These are phyloP conservation scores for Pyrochroa serraticornis DNA, from an alignment of 2,888 invertebrate species.

Conservation along the genomic window DNA sequence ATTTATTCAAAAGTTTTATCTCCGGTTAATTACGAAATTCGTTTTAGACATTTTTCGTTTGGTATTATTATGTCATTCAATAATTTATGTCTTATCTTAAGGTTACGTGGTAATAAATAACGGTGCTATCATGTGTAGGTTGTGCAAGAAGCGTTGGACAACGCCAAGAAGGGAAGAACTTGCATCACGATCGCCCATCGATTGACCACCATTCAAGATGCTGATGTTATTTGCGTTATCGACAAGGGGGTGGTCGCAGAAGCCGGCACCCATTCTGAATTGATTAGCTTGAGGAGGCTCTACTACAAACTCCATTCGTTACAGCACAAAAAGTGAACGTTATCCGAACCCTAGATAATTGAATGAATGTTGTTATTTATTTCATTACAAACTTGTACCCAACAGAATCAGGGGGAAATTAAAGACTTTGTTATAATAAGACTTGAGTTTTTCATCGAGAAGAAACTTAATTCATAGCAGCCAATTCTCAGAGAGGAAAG, in stretches of 20 bases:
- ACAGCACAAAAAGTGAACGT: constrained; percentile 26
- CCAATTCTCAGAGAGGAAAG: background rate
- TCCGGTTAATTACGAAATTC: too few relatives aligned
- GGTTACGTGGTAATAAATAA: background rate
- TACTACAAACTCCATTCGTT: constrained; percentile 64
- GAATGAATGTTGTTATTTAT: background rate
- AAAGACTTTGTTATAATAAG: too few relatives aligned
- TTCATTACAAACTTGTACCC: background rate
- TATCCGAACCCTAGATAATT: too few relatives aligned
- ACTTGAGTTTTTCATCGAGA: too few relatives aligned
- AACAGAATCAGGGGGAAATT: background rate
- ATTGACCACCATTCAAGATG: constrained; percentile 81
- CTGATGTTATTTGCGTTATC: constrained; percentile 77
- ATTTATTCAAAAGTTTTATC: too few relatives aligned
- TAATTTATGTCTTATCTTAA: too few relatives aligned
- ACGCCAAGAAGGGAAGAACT: constrained; percentile 79
- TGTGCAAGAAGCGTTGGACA: constrained; percentile 86
- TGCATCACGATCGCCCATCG: constrained; percentile 88
- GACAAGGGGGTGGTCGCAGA: constrained; percentile 73
- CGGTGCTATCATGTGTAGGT: constrained; percentile 59
- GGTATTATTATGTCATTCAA: too few relatives aligned
- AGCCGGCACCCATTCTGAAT: constrained; percentile 71
- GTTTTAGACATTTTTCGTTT: too few relatives aligned
- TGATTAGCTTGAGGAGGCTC: constrained; percentile 67
- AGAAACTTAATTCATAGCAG: too few relatives aligned